These are phyloP conservation scores for Eulimnadia texana DNA, from an alignment of 1,140 invertebrate genomes.

Conservation along the genomic window DNA sequence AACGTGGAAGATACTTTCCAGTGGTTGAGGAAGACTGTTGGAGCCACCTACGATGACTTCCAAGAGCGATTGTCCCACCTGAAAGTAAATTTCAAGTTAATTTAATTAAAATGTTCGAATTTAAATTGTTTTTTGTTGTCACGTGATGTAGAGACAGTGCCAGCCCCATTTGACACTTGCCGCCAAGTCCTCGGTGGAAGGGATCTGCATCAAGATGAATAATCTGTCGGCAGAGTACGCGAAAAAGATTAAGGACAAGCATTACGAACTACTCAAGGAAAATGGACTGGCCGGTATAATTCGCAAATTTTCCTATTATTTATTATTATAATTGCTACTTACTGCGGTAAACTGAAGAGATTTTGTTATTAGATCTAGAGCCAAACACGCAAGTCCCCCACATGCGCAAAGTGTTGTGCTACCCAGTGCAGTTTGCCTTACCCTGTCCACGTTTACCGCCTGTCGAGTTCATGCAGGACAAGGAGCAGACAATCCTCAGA, in stretches of 20 bases:
- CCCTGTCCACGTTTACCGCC: conserved; percentile 67
- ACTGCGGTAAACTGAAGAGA: not conserved
- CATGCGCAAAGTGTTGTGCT: conserved; percentile 71
- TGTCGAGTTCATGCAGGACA: conserved; percentile 70
- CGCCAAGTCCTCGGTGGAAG: conserved; percentile 84
- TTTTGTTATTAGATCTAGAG: conserved; percentile 7
- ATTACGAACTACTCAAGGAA: conserved; percentile 68
- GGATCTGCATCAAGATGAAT: conserved; percentile 89
- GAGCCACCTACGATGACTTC: conserved; percentile 90
- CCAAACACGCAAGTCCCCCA: conserved; percentile 1
- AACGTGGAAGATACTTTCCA: conserved; percentile 94
- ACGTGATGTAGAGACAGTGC: conserved; percentile 54
- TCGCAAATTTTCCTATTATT: too few relatives aligned
- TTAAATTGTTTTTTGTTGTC: conserved; percentile 4
- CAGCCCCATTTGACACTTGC: conserved; percentile 88
- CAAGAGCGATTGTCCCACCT: conserved; percentile 60
- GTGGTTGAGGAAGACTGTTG: conserved; percentile 85
- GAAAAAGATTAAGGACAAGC: conserved; percentile 75
- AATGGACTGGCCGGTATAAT: conserved; percentile 48
- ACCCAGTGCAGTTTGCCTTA: conserved; percentile 77
- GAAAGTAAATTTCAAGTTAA: conserved; percentile 35
- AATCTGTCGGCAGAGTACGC: conserved; percentile 81
- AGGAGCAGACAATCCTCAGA: conserved; percentile 66
- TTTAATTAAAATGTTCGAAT: not conserved
- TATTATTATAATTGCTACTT: too few relatives aligned